A percentile compares a stretch with the other conserved stretches of the same genome.
phyloP scores from a whole-genome alignment of 2,113 vertebrate genomes.

The Calcarius ornatus region DNA sequence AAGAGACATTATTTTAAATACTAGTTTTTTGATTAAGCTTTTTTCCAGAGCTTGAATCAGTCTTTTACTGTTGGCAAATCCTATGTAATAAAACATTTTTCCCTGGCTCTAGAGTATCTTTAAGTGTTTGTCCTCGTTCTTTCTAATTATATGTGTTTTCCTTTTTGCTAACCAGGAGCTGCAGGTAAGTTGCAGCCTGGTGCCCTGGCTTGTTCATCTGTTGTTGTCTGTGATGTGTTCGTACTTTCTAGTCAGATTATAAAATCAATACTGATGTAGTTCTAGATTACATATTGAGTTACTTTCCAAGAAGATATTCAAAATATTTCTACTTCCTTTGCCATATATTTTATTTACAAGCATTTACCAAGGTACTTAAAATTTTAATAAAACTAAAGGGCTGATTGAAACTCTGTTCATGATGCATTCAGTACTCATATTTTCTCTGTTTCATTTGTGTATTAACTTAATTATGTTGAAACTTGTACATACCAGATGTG shows the following conservation, averaged over 20 bases:
- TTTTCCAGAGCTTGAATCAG: conserved; percentile 78
- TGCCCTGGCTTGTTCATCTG: conserved; percentile 68
- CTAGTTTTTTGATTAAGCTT: conserved; percentile 59
- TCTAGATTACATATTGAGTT: conserved; percentile 35
- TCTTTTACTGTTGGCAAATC: conserved; percentile 74
- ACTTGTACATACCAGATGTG: not conserved
- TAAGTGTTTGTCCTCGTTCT: conserved; percentile 82
- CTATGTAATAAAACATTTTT: conserved; percentile 64
- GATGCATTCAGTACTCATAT: not conserved
- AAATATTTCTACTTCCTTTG: conserved; percentile 40
- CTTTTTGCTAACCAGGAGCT: conserved; percentile 98
- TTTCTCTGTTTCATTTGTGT: conserved; percentile 39
- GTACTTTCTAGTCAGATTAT: conserved; percentile 63
- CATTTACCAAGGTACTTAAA: conserved; percentile 50
- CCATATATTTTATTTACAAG: conserved; percentile 44
- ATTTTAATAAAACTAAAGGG: conserved; percentile 65
- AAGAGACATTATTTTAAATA: conserved; percentile 33
- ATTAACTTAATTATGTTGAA: not conserved
- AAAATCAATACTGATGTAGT: conserved; percentile 33
- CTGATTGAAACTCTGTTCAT: conserved; percentile 79
- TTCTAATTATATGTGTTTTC: conserved; percentile 90
- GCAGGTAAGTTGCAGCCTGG: conserved; percentile 94
- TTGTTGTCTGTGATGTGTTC: conserved; percentile 67
- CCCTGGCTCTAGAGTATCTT: conserved; percentile 73
- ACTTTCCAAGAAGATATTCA: conserved; percentile 33